Evolutionary conservation across 2,797 vertebrate species (phyloP).

Genomic region (Trachops cirrhosus): DNA sequence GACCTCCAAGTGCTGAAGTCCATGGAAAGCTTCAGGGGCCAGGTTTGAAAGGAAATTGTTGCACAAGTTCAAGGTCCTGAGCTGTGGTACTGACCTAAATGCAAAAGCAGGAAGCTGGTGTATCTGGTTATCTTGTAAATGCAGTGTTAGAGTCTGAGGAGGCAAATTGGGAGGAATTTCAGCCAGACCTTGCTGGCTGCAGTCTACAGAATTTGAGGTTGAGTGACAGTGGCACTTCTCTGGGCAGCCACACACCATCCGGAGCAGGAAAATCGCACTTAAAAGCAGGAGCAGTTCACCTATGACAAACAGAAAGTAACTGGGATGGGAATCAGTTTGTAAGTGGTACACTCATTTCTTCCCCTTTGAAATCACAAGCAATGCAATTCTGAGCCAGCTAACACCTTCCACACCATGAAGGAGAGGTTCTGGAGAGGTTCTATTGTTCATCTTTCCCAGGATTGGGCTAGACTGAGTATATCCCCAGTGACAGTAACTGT

Average conservation of each 20-base stretch:
- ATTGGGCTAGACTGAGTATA: rapidly evolving
- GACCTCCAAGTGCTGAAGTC: conserved; percentile 87
- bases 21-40: conserved; percentile 88
- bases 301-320: conserved; percentile 73
- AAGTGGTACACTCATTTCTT: not conserved
- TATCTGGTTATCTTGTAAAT: conserved; percentile 94
- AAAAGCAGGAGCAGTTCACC: conserved; percentile 83
- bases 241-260: conserved; percentile 84
- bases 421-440: not conserved
- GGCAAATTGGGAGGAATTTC: conserved; percentile 90
- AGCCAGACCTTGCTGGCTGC: conserved; percentile 89
- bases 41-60: conserved; percentile 94
- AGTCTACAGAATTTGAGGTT: conserved; percentile 91
- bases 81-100: conserved; percentile 88
- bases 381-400: not conserved
- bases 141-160: conserved; percentile 89
- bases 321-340: not conserved
- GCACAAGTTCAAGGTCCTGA: conserved; percentile 91
- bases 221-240: conserved; percentile 90
- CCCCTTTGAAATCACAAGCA: not conserved
- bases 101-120: conserved; percentile 88
- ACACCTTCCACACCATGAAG: not conserved
- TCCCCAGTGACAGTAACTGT: not conserved
- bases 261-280: conserved; percentile 78
- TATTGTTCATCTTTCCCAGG: not conserved